phyloP scores from a whole-genome alignment of 1,140 invertebrate genomes.

The Pseudomyrmex concolor region DNA sequence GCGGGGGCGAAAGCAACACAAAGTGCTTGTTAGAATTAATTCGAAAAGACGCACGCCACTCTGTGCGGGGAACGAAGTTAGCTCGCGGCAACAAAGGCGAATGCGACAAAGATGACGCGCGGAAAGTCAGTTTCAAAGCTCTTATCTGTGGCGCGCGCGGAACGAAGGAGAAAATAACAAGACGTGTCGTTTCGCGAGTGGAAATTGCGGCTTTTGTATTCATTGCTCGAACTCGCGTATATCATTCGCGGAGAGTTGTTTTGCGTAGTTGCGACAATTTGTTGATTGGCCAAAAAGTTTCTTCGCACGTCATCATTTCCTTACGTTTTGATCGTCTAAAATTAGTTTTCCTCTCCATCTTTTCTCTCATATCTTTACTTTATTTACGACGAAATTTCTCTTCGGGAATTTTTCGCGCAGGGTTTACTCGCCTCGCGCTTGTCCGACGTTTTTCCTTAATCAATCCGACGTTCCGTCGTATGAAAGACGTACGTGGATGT shows the following conservation, averaged over 20 bases:
- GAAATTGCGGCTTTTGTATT: constrained; percentile 41
- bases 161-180: constrained; percentile 22
- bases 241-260: neutral
- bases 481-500: neutral
- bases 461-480: neutral
- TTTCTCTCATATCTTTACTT: neutral
- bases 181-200: constrained; percentile 1
- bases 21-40: constrained; percentile 66
- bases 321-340: neutral
- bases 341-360: too few species aligned
- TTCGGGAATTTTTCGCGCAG: too few species aligned
- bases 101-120: constrained; percentile 46
- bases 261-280: too few species aligned
- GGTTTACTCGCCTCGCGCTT: too few species aligned
- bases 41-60: constrained; percentile 50
- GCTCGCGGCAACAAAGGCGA: constrained; percentile 29
- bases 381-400: neutral
- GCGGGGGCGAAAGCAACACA: constrained; percentile 38
- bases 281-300: too few species aligned
- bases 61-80: constrained; percentile 58
- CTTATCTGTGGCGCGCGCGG: constrained; percentile 8
- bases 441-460: neutral
- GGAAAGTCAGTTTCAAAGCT: constrained; percentile 61
- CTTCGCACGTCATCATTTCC: too few species aligned
- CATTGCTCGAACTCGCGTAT: neutral